Percentiles rank a stretch among this genome's conserved stretches.
These are phyloP conservation scores for Diorhabda elongata DNA, from an alignment of 1,140 invertebrate genomes.

Conservation along the genomic window DNA sequence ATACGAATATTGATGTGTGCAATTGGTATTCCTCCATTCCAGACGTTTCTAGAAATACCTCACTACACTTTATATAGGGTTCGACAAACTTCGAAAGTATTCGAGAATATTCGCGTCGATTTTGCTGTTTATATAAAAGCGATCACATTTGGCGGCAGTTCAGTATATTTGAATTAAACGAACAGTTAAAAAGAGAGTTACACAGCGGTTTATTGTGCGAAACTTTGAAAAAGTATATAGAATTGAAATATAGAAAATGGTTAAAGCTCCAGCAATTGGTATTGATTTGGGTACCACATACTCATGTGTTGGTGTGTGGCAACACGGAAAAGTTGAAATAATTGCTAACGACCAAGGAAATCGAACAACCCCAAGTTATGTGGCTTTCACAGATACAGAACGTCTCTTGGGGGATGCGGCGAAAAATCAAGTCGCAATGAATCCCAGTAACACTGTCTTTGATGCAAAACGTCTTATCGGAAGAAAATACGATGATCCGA, in stretches of 20 bases:
- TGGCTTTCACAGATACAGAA: slow-evolving; percentile 80
- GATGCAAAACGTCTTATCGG: slow-evolving; percentile 56
- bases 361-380: slow-evolving; percentile 85
- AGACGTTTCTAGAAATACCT: neutral
- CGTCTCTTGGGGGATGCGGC: slow-evolving; percentile 61
- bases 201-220: neutral
- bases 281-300: slow-evolving; percentile 78
- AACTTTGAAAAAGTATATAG: neutral
- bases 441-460: slow-evolving; percentile 77
- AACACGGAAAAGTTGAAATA: slow-evolving; percentile 86
- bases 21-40: neutral
- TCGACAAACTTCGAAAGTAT: neutral
- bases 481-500: slow-evolving; percentile 50
- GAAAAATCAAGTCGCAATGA: slow-evolving; percentile 59
- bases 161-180: slow-evolving; percentile 9
- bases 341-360: slow-evolving; percentile 94
- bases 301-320: slow-evolving; percentile 77
- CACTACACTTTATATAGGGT: neutral
- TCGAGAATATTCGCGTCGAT: slow-evolving; percentile 12
- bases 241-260: slow-evolving; percentile 52
- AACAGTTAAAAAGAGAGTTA: neutral
- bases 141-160: neutral
- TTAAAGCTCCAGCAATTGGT: slow-evolving; percentile 74
- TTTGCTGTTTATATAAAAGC: slow-evolving; percentile 14
- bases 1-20: neutral